Evolutionary conservation across 2,888 invertebrate species (phyloP).

Genomic region (Dolomedes plantarius): DNA sequence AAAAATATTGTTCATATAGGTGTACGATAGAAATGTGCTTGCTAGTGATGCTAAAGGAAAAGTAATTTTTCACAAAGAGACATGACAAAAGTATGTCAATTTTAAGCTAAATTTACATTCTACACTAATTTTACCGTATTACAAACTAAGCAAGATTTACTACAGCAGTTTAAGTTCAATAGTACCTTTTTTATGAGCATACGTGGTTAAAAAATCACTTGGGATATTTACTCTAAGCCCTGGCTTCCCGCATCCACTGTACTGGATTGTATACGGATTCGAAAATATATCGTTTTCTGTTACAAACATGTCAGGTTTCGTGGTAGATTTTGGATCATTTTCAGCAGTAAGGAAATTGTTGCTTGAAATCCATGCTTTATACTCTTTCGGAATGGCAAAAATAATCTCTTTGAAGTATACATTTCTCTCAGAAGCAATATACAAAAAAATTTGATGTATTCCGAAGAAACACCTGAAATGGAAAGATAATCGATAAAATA

Average conservation of each 20-base stretch:
- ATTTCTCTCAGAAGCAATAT: constrained; percentile 28
- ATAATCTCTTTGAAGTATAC: constrained; percentile 44
- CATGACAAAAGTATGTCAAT: too few relatives aligned
- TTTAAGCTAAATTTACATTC: too few relatives aligned
- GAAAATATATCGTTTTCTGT: constrained; percentile 30
- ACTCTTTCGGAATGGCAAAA: constrained; percentile 48
- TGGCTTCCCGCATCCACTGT: constrained; percentile 45
- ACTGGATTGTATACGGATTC: constrained; percentile 32
- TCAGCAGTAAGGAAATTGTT: neutral
- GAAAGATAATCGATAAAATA: too few relatives aligned
- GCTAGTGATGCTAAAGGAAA: too few relatives aligned
- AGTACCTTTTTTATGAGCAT: neutral
- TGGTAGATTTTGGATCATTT: neutral
- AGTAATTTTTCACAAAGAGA: too few relatives aligned
- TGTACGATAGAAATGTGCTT: too few relatives aligned
- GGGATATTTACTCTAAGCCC: constrained; percentile 52
- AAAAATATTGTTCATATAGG: too few relatives aligned
- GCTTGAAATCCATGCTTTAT: neutral
- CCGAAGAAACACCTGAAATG: constrained; percentile 25
- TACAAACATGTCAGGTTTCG: constrained; percentile 27
- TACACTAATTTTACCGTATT: too few relatives aligned
- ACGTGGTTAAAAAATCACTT: constrained; percentile 4
- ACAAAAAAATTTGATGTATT: constrained; percentile 19
- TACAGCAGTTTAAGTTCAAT: too few relatives aligned
- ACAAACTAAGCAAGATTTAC: too few relatives aligned